Evolutionary conservation across 1,140 invertebrate species (phyloP).

Genomic region (Neomicropteryx cornuta): DNA sequence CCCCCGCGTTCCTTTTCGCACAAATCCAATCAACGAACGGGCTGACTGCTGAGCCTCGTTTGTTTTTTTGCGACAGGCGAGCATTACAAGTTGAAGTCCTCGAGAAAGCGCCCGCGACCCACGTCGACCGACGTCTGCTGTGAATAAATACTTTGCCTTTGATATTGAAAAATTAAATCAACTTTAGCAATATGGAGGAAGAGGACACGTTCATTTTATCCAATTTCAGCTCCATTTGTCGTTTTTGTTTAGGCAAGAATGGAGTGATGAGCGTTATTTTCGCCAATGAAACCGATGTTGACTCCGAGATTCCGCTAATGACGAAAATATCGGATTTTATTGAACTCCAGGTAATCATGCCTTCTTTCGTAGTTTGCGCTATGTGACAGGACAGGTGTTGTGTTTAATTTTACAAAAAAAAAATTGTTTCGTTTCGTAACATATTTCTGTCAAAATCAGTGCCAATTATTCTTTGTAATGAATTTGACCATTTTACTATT

Average conservation of each 20-base stretch:
- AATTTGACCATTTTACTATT: too few species aligned
- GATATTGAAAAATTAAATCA: too few species aligned
- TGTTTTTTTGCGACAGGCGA: too few species aligned
- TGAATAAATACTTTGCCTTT: too few species aligned
- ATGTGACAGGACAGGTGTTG: neutral
- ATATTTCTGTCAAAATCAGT: neutral
- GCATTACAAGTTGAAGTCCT: too few species aligned
- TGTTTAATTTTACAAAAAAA: neutral
- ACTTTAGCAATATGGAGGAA: too few species aligned
- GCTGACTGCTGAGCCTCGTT: too few species aligned
- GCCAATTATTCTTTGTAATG: too few species aligned
- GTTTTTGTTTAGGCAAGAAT: constrained; percentile 44
- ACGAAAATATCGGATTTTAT: constrained; percentile 13
- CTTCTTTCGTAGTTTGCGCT: neutral
- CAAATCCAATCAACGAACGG: too few species aligned
- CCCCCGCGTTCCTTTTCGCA: too few species aligned
- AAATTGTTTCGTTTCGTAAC: neutral
- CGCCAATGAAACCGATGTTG: constrained; percentile 30
- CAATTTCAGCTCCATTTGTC: constrained; percentile 41
- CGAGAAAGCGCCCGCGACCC: too few species aligned
- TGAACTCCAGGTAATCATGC: constrained; percentile 20
- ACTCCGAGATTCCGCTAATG: constrained; percentile 23
- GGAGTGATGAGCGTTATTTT: constrained; percentile 43
- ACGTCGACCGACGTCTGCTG: too few species aligned
- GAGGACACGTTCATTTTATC: constrained; percentile 40